Conservation (phyloP, 2,888 invertebrate genomes). For the Mythimna albipuncta region DNA sequence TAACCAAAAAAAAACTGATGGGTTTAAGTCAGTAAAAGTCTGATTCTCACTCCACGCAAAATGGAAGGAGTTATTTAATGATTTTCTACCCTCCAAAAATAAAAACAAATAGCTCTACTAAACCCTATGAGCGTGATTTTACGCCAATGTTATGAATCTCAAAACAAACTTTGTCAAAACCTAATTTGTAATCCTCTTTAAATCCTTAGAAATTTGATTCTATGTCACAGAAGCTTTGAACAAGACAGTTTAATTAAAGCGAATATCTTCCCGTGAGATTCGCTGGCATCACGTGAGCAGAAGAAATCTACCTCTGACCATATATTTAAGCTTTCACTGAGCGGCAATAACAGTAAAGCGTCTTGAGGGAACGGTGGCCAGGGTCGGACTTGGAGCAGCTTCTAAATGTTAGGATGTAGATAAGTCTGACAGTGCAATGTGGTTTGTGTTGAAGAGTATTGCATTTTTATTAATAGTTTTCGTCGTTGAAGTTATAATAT, state of each 20-base stretch:
- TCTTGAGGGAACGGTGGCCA: conserved; percentile 75
- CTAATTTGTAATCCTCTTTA: conserved; percentile 10
- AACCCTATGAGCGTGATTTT: background rate
- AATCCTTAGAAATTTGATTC: conserved; percentile 1
- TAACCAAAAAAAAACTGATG: too few relatives aligned
- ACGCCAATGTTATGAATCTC: background rate
- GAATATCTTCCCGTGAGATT: conserved; percentile 63
- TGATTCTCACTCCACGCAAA: too few relatives aligned
- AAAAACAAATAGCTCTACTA: background rate
- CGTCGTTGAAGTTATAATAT: too few relatives aligned
- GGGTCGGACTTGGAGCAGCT: conserved; percentile 57
- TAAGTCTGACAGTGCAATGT: background rate
- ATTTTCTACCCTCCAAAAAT: too few relatives aligned
- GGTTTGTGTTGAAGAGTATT: too few relatives aligned
- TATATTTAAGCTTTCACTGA: conserved; percentile 78
- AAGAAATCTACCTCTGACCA: conserved; percentile 77
- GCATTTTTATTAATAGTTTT: too few relatives aligned
- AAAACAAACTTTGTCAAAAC: background rate
- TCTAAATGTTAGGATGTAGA: background rate
- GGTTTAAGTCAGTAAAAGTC: too few relatives aligned
- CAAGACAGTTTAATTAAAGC: conserved; percentile 71
- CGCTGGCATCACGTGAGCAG: conserved; percentile 65
- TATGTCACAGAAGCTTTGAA: conserved; percentile 37
- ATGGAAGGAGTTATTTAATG: too few relatives aligned
- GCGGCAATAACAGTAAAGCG: conserved; percentile 84